Conservation (phyloP, 1,140 invertebrate species). For the Drosophila erecta region DNA sequence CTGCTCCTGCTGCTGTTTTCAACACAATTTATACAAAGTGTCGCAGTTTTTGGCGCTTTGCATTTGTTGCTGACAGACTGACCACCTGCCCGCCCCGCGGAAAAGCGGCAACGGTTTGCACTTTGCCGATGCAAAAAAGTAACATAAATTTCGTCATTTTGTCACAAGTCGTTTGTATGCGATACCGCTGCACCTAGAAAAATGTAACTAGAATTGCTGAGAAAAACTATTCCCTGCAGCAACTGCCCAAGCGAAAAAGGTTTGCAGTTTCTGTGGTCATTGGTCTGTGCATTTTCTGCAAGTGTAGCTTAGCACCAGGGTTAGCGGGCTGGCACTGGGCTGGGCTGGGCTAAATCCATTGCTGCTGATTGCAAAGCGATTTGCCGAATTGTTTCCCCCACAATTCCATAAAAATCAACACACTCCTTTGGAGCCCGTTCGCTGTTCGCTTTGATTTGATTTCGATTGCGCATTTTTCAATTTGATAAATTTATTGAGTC, state of each 20-base stretch:
- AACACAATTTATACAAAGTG: slow-evolving; percentile 82
- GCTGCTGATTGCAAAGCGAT: slow-evolving; percentile 70
- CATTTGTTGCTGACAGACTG: slow-evolving; percentile 78
- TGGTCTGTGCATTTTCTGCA: neutral
- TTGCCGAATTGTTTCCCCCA: slow-evolving; percentile 67
- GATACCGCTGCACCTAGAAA: slow-evolving; percentile 28
- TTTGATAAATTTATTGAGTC: slow-evolving; percentile 78
- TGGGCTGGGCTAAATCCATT: slow-evolving; percentile 37
- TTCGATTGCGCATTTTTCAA: slow-evolving; percentile 75
- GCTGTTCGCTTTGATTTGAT: slow-evolving; percentile 71
- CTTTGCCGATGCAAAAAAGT: slow-evolving; percentile 69
- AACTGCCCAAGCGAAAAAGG: too few species aligned
- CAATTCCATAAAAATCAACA: slow-evolving; percentile 73
- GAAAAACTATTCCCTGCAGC: neutral
- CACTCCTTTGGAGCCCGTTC: slow-evolving; percentile 30
- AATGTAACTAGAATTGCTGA: neutral
- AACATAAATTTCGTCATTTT: slow-evolving; percentile 81
- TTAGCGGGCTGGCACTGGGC: slow-evolving; percentile 37
- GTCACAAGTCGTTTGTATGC: slow-evolving; percentile 69
- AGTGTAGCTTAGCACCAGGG: slow-evolving; percentile 23
- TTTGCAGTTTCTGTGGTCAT: too few species aligned
- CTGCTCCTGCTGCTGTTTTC: slow-evolving; percentile 67
- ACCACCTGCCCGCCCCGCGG: slow-evolving; percentile 21
- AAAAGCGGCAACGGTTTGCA: slow-evolving; percentile 60
- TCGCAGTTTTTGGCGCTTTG: slow-evolving; percentile 81